Base-by-base conservation (phyloP, 2,888 invertebrate genomes). In the Chrysomela aeneicollis region DNA sequence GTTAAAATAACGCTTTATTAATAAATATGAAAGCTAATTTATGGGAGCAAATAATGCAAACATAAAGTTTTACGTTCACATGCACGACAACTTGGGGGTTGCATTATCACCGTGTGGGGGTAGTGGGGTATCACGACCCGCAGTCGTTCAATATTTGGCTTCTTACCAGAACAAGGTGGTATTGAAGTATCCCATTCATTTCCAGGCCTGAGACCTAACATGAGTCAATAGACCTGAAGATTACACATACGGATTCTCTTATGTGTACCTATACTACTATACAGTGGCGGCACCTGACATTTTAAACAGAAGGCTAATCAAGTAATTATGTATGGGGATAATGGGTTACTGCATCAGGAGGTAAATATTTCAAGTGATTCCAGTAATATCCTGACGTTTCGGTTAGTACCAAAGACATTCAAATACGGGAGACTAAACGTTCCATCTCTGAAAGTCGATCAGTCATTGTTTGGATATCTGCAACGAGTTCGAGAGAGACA, bases 1-100 rank as follows among this genome's bases (percentile, higher is more conserved):
- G 72, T 74, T 74, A 74, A 75, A 73, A 69, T 73, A 73, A 65
- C 71, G 72, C 72, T 74, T 73, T 76, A 76, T 76, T 76, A 76
- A 76, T 76, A 74, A 76, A 76, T 74, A 71, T 70, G 68, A 69
- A 70, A 70, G 65, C 66, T 72, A 71, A 75, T 76, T 76, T 76
- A 76, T 73, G 73, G 65, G 30, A 62, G 67, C 70, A 73, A 74
- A 74, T 69, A 74, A 73, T 73, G 76, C 72, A 70, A 79, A 57
- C 64, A 52, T 64, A 65, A 67, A 63, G 69, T 62, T 42, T 42
- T 62, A 63, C 30, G 59, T 64, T 67, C 59, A 65, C 67, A 69
- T 66, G 68, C 42, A 15, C 42, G 15, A 42, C 42, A 61, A 68
- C 57, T 47, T 15, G 42, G 60, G 60, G 50, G 59, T 57, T 19